Evolutionary conservation across 2,888 invertebrate species (phyloP).

Genomic region (Sarcophaga variegata): DNA sequence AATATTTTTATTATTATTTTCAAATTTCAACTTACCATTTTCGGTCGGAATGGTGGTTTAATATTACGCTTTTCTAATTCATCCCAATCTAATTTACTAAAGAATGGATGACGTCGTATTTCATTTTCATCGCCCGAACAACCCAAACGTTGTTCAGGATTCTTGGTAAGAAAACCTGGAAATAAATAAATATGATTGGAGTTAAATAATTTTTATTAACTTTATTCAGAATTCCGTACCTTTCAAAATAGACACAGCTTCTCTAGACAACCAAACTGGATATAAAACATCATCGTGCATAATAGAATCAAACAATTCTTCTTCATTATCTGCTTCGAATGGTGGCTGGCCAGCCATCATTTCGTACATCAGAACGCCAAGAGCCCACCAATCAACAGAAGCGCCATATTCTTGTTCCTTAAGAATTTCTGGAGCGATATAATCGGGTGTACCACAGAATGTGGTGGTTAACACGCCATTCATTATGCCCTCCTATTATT

Average conservation of each 20-base stretch:
- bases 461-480: constrained; percentile 96
- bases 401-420: constrained; percentile 96
- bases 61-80: constrained; percentile 94
- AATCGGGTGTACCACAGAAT: constrained; percentile 99
- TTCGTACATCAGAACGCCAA: constrained; percentile 99
- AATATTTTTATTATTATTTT: background rate
- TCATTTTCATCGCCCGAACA: constrained; percentile 88
- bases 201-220: constrained; percentile 12
- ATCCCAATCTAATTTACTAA: constrained; percentile 98
- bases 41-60: constrained; percentile 98
- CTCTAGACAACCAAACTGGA: constrained; percentile 97
- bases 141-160: constrained; percentile 95
- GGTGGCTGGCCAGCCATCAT: constrained; percentile 99
- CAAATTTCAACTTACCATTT: constrained; percentile 89
- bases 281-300: constrained; percentile 99
- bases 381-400: constrained; percentile 97
- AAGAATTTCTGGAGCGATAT: constrained; percentile 98
- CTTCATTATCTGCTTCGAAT: constrained; percentile 99
- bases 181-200: constrained; percentile 84
- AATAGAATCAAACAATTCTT: constrained; percentile 99
- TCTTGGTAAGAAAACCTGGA: constrained; percentile 97
- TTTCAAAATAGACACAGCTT: constrained; percentile 95
- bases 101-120: constrained; percentile 94
- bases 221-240: constrained; percentile 78
- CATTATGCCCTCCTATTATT: constrained; percentile 79